phyloP scores from a whole-genome alignment of 2,113 vertebrate species.

The Etheostoma spectabile region DNA sequence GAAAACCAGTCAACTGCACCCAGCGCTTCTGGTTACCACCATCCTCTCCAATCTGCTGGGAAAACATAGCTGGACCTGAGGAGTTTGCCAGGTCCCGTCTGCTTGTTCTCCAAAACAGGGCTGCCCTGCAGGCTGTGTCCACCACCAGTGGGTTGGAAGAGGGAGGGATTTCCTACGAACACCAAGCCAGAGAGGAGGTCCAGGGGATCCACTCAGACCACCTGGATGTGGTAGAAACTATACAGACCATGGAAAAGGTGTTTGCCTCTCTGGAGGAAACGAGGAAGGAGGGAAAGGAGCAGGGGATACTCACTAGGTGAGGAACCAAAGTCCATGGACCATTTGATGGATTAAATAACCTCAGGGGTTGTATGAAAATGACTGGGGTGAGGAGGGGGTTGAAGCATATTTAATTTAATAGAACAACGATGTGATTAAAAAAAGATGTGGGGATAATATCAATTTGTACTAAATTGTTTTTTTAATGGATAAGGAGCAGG shows the following conservation, averaged over 20 bases:
- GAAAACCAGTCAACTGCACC: constrained; percentile 79
- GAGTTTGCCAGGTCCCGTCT: constrained; percentile 83
- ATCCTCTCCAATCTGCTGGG: constrained; percentile 79
- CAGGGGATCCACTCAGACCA: constrained; percentile 80
- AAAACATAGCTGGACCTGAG: constrained; percentile 77
- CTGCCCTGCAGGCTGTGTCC: constrained; percentile 80
- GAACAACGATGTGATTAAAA: not conserved
- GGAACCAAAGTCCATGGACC: not conserved
- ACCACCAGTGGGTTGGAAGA: constrained; percentile 80
- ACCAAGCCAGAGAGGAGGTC: constrained; percentile 79
- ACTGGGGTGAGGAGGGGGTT: not conserved
- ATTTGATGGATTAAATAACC: not conserved
- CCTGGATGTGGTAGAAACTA: constrained; percentile 68
- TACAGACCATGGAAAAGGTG: constrained; percentile 81
- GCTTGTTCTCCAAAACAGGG: constrained; percentile 84
- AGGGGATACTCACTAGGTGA: constrained; percentile 75
- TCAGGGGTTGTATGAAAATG: not conserved
- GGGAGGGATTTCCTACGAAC: constrained; percentile 73
- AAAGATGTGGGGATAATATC: not conserved
- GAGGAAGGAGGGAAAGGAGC: constrained; percentile 77
- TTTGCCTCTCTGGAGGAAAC: constrained; percentile 82
- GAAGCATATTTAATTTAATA: not conserved
- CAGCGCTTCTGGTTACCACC: constrained; percentile 84
- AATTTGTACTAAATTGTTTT: not conserved
- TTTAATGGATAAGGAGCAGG: not conserved